Evolutionary conservation across 2,113 vertebrate genomes (phyloP).

Genomic region (Ceyx cyanopectus): DNA sequence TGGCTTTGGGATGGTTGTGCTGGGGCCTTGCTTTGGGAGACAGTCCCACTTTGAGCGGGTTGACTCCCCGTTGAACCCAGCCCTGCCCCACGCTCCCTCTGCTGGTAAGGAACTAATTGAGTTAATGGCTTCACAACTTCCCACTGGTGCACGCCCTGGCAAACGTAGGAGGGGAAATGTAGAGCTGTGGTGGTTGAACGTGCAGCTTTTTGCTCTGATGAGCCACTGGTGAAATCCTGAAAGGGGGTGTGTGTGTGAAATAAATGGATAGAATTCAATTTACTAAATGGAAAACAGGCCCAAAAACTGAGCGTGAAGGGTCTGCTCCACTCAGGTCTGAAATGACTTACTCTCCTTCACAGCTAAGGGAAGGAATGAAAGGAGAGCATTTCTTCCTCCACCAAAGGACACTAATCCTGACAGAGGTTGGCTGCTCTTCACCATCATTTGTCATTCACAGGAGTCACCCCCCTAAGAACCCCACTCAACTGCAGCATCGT

Average conservation of each 20-base stretch:
- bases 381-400: conserved; percentile 20
- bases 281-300: neutral
- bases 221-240: neutral
- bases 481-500: fast-evolving
- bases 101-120: neutral
- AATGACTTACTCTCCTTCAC: neutral
- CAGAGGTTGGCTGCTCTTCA: fast-evolving
- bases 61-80: conserved; percentile 7
- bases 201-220: neutral
- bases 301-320: neutral
- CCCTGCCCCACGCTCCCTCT: conserved; percentile 55
- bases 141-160: neutral
- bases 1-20: neutral
- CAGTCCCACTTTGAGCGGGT: neutral
- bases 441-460: fast-evolving
- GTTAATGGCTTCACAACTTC: neutral
- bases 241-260: neutral
- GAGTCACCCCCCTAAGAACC: neutral
- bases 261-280: conserved; percentile 5
- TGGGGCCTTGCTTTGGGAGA: neutral
- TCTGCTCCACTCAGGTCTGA: neutral
- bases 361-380: conserved; percentile 46
- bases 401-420: neutral
- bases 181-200: neutral
- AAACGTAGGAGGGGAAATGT: fast-evolving